Evolutionary conservation across 2,797 vertebrate species (phyloP).

Genomic region (Epinephelus coioides): DNA sequence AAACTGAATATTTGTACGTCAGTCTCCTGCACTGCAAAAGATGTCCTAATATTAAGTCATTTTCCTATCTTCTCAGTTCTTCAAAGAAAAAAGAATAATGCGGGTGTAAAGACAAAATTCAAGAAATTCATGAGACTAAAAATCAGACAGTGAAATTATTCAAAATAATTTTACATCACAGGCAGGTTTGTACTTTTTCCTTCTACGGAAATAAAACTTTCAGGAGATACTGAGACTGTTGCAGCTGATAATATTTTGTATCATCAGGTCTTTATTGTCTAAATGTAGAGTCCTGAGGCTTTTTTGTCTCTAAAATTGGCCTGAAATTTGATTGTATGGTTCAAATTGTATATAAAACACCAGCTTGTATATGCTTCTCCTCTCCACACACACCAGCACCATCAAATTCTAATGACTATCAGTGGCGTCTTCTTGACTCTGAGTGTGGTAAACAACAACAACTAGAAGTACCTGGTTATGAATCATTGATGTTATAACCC

Average conservation of each 20-base stretch:
- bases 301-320: not conserved
- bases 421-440: not conserved
- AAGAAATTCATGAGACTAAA: too few relatives aligned
- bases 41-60: not conserved
- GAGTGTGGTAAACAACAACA: constrained; percentile 13
- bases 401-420: not conserved
- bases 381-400: not conserved
- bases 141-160: too few relatives aligned
- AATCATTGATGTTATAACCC: not conserved
- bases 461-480: not conserved
- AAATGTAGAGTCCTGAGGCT: not conserved
- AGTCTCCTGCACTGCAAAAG: too few relatives aligned
- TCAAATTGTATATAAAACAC: not conserved
- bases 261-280: not conserved
- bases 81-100: too few relatives aligned
- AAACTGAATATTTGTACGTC: not conserved
- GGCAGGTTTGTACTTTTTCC: too few relatives aligned
- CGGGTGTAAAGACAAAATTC: too few relatives aligned
- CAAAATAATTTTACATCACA: too few relatives aligned
- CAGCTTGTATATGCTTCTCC: too few relatives aligned
- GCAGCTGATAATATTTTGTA: not conserved
- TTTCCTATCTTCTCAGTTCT: too few relatives aligned
- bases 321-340: not conserved
- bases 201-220: too few relatives aligned
- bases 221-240: not conserved